phyloP scores from a whole-genome alignment of 2,797 vertebrate genomes.

The Muscicapa striata region DNA sequence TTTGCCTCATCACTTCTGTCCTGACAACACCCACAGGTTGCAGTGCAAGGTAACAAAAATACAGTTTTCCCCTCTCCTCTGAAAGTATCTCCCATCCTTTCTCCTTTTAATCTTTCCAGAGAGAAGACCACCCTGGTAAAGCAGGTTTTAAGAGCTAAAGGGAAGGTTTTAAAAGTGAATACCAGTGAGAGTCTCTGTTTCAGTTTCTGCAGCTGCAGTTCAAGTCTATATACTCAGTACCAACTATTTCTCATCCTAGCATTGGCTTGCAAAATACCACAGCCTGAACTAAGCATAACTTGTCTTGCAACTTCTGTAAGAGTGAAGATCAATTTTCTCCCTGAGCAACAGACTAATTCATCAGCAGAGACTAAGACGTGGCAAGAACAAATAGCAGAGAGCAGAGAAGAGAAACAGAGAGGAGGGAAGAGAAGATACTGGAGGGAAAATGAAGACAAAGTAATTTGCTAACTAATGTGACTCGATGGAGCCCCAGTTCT shows the following conservation, averaged over 20 bases:
- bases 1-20: not conserved
- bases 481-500: not conserved
- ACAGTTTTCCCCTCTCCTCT: not conserved
- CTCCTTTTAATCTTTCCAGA: not conserved
- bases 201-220: not conserved
- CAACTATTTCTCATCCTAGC: slow-evolving; percentile 11
- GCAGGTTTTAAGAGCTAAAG: slow-evolving; percentile 5
- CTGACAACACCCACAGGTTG: not conserved
- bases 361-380: not conserved
- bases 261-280: not conserved
- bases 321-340: slow-evolving; percentile 58
- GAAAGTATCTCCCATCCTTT: not conserved
- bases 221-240: not conserved
- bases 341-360: slow-evolving; percentile 51
- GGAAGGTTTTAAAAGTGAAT: slow-evolving; percentile 5
- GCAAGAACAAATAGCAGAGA: slow-evolving; percentile 52
- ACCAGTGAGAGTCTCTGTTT: not conserved
- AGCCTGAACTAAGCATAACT: slow-evolving; percentile 17
- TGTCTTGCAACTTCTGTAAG: slow-evolving; percentile 26
- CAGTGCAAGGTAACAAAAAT: not conserved
- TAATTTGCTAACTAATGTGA: slow-evolving; percentile 9
- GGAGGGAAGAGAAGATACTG: not conserved
- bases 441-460: slow-evolving; percentile 33
- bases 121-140: not conserved
- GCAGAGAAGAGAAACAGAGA: not conserved